phyloP scores from a whole-genome alignment of 1,140 invertebrate genomes.

The Hestina assimilis region DNA sequence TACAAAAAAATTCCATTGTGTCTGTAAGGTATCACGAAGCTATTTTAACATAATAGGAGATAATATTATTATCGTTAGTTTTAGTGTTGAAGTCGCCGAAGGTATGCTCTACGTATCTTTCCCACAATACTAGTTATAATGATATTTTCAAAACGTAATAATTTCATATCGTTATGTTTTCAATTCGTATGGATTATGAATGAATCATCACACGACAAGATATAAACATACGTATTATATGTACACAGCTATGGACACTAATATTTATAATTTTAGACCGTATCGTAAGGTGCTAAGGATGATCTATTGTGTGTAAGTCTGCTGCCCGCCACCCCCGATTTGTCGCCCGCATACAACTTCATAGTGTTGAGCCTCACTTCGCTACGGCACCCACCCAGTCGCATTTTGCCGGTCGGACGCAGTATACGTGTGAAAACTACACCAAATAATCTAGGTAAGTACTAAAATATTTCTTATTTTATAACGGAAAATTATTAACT shows the following conservation, averaged over 20 bases:
- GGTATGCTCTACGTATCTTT: neutral
- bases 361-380: slow-evolving; percentile 26
- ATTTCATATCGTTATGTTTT: slow-evolving; percentile 19
- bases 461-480: slow-evolving; percentile 19
- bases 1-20: too few species aligned
- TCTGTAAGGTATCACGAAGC: too few species aligned
- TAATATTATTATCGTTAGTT: too few species aligned
- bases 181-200: slow-evolving; percentile 27
- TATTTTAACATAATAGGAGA: too few species aligned
- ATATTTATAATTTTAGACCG: neutral
- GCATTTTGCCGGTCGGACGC: slow-evolving; percentile 46
- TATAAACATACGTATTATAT: slow-evolving; percentile 10
- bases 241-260: neutral
- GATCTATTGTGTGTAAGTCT: neutral
- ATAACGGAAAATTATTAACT: neutral
- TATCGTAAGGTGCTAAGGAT: neutral
- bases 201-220: slow-evolving; percentile 43
- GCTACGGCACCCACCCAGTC: slow-evolving; percentile 39
- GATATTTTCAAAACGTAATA: slow-evolving; percentile 10
- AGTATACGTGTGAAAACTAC: slow-evolving; percentile 44
- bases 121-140: neutral
- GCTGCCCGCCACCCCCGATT: slow-evolving; percentile 39
- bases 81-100: too few species aligned
- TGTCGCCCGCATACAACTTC: slow-evolving; percentile 40
- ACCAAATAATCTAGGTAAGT: slow-evolving; percentile 57